These are phyloP conservation scores for Parnassius smintheus DNA, from an alignment of 2,888 invertebrate species.

Conservation along the genomic window DNA sequence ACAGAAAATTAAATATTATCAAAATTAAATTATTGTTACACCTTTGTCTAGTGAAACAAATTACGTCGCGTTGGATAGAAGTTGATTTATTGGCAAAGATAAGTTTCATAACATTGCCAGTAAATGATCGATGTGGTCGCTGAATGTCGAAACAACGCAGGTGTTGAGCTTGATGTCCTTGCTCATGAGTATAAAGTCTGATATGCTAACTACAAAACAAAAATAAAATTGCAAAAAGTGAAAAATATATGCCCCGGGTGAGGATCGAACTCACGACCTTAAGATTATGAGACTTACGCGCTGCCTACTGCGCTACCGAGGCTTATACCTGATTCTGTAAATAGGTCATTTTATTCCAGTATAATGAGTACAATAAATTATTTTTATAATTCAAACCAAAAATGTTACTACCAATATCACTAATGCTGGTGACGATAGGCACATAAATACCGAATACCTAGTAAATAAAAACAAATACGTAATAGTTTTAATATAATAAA, in stretches of 20 bases:
- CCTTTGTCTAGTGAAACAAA: not conserved
- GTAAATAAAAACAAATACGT: too few relatives aligned
- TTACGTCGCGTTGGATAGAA: conserved; percentile 1
- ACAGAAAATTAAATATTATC: not conserved
- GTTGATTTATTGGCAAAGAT: conserved; percentile 15
- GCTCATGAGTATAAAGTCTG: not conserved
- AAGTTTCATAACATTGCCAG: conserved; percentile 1
- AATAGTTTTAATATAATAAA: too few relatives aligned
- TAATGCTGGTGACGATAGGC: too few relatives aligned
- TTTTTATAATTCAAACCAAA: too few relatives aligned
- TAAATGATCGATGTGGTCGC: conserved; percentile 1
- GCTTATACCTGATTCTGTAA: conserved; percentile 1
- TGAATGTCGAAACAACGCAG: conserved; percentile 2
- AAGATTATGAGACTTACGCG: conserved; percentile 92
- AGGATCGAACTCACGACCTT: conserved; percentile 95
- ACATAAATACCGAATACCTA: too few relatives aligned
- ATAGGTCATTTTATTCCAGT: not conserved
- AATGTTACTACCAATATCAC: too few relatives aligned
- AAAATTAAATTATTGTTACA: conserved; percentile 12
- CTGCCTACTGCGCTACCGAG: conserved; percentile 82
- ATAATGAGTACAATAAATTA: too few relatives aligned
- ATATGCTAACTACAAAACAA: too few relatives aligned
- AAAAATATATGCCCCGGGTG: conserved; percentile 84
- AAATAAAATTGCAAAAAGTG: not conserved
- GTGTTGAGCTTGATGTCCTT: conserved; percentile 6